Percentiles rank a stretch among this genome's conserved stretches.
Conservation (phyloP, 2,113 vertebrate genomes). For the Phyllopteryx taeniolatus region DNA sequence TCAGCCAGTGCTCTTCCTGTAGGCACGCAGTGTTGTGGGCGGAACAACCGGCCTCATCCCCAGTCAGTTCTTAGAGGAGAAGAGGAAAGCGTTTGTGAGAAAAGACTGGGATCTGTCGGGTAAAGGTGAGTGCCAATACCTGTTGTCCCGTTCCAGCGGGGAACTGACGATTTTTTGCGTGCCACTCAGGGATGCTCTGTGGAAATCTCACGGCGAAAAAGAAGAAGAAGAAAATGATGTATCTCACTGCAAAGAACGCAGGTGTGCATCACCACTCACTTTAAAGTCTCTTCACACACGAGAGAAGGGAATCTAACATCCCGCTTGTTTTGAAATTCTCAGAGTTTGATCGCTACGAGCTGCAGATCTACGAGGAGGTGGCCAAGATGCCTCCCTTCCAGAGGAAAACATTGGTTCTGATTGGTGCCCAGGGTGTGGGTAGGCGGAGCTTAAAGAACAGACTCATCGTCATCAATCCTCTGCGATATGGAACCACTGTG, state of each 20-base stretch:
- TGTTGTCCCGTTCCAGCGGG: background rate
- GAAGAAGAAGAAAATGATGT: slow-evolving; percentile 99
- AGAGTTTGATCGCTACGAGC: slow-evolving; percentile 99
- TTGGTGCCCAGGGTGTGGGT: slow-evolving; percentile 96
- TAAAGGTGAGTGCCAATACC: slow-evolving; percentile 47
- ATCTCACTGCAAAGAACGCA: slow-evolving; percentile 96
- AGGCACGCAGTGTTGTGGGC: slow-evolving; percentile 88
- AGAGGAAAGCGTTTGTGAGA: slow-evolving; percentile 97
- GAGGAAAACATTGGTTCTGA: slow-evolving; percentile 93
- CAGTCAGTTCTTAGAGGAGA: slow-evolving; percentile 97
- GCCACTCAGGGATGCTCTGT: slow-evolving; percentile 84
- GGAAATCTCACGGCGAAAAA: slow-evolving; percentile 88
- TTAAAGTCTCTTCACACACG: background rate
- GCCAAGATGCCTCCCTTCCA: slow-evolving; percentile 97
- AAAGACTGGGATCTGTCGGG: slow-evolving; percentile 87
- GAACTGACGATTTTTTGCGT: slow-evolving; percentile 15
- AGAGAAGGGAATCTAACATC: background rate
- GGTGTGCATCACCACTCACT: slow-evolving; percentile 65
- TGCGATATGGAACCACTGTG: slow-evolving; percentile 91
- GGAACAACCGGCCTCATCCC: slow-evolving; percentile 93
- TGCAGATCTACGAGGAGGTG: slow-evolving; percentile 97
- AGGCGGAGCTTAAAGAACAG: slow-evolving; percentile 96
- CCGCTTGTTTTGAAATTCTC: slow-evolving; percentile 20
- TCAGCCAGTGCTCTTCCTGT: slow-evolving; percentile 13
- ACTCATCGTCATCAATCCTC: slow-evolving; percentile 89